phyloP scores from a whole-genome alignment of 2,113 vertebrate species.

The Dromaius novaehollandiae region DNA sequence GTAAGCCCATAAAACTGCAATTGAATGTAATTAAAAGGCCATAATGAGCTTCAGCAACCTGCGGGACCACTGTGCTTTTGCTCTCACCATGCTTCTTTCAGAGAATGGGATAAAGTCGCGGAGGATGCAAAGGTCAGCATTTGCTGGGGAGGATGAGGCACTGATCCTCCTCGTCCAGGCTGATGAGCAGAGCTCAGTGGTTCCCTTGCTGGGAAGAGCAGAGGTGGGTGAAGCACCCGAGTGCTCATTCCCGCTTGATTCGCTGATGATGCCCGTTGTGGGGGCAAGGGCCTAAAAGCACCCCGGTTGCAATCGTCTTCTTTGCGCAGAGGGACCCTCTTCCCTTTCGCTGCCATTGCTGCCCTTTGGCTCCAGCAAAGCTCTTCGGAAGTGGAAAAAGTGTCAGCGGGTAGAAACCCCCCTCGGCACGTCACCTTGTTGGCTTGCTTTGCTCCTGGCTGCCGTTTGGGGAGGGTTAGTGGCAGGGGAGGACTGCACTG shows the following conservation, averaged over 20 bases:
- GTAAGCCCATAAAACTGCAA: constrained; percentile 60
- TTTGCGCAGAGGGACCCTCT: neutral
- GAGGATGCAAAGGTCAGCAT: neutral
- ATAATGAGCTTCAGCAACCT: constrained; percentile 54
- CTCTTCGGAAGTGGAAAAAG: neutral
- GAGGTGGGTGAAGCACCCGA: accelerated
- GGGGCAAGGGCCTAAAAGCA: neutral
- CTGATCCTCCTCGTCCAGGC: neutral
- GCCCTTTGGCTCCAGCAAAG: accelerated
- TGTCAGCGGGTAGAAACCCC: neutral
- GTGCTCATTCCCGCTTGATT: neutral
- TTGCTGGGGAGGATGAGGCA: neutral
- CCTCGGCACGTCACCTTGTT: accelerated
- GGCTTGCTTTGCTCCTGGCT: neutral
- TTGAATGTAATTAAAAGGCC: constrained; percentile 72
- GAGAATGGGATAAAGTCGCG: neutral
- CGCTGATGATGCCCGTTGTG: accelerated
- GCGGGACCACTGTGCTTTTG: neutral
- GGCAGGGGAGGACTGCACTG: accelerated
- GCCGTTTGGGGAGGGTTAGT: neutral
- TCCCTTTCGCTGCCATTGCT: neutral
- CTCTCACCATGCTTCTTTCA: neutral
- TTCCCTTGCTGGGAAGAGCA: neutral
- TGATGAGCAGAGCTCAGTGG: accelerated
- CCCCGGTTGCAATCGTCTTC: neutral